These are phyloP conservation scores for Montipora sp. DNA, from an alignment of 64 coral and sea anemone genomes.

Conservation along the genomic window DNA sequence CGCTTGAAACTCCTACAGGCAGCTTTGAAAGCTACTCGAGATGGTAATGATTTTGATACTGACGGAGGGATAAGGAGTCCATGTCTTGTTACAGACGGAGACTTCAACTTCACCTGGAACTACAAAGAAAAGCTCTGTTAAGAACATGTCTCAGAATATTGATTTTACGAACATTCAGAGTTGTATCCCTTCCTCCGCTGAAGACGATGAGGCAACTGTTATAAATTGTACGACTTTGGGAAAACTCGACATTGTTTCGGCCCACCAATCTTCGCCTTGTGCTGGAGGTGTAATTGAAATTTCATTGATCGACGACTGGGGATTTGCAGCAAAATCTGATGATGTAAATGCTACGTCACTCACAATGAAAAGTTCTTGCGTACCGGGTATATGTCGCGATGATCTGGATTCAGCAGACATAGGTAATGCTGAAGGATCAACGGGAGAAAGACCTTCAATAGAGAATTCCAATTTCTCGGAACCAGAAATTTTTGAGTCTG, in stretches of 20 bases:
- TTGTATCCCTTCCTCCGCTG: no score
- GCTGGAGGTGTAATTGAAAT: conserved; percentile 1
- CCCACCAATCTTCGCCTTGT: not conserved
- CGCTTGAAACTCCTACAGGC: not conserved
- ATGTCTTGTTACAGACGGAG: not conserved
- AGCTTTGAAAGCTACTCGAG: not conserved
- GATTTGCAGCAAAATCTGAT: not conserved
- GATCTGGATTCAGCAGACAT: not conserved
- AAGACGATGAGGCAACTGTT: not conserved
- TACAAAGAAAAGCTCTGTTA: not conserved
- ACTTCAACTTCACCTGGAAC: not conserved
- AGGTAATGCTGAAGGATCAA: not conserved
- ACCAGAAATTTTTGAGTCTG: not conserved
- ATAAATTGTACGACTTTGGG: not conserved
- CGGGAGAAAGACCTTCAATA: not conserved
- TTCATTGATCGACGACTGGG: not conserved
- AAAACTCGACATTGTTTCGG: not conserved
- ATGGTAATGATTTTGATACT: not conserved
- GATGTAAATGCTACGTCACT: not conserved
- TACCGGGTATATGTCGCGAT: not conserved
- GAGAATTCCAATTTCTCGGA: not conserved
- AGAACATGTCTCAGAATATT: not conserved
- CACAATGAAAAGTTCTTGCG: not conserved
- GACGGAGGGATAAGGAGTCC: not conserved
- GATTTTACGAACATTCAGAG: not conserved